Evolutionary conservation across 2,113 vertebrate species (phyloP).

Genomic region (Myodes glareolus): DNA sequence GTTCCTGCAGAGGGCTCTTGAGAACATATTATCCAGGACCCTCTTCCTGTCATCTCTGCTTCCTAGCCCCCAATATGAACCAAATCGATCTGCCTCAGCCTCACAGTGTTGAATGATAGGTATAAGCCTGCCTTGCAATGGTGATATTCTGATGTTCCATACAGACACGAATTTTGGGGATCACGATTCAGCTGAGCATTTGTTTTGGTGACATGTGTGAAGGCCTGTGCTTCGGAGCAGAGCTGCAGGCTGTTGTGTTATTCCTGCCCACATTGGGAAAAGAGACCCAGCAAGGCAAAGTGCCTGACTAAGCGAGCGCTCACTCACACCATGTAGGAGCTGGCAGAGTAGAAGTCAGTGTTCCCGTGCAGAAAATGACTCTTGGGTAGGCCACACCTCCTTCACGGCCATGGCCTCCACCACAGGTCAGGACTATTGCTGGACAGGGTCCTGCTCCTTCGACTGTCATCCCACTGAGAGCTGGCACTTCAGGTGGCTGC

Average conservation of each 20-base stretch:
- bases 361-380: fast-evolving
- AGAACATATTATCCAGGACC: background rate
- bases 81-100: background rate
- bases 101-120: background rate
- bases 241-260: background rate
- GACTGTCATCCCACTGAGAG: background rate
- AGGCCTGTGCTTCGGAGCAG: fast-evolving
- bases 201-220: background rate
- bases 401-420: background rate
- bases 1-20: background rate
- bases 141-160: background rate
- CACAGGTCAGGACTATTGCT: fast-evolving
- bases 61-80: background rate
- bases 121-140: background rate
- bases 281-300: background rate
- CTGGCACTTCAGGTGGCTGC: background rate
- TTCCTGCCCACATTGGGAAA: background rate
- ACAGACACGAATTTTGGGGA: background rate
- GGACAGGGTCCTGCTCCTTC: background rate
- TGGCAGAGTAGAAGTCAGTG: background rate
- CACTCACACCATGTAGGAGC: background rate
- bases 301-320: fast-evolving
- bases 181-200: fast-evolving
- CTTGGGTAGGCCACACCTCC: fast-evolving
- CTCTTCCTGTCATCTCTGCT: background rate